Evolutionary conservation across 2,113 vertebrate species (phyloP).

Genomic region (Pachycephala philippinensis): DNA sequence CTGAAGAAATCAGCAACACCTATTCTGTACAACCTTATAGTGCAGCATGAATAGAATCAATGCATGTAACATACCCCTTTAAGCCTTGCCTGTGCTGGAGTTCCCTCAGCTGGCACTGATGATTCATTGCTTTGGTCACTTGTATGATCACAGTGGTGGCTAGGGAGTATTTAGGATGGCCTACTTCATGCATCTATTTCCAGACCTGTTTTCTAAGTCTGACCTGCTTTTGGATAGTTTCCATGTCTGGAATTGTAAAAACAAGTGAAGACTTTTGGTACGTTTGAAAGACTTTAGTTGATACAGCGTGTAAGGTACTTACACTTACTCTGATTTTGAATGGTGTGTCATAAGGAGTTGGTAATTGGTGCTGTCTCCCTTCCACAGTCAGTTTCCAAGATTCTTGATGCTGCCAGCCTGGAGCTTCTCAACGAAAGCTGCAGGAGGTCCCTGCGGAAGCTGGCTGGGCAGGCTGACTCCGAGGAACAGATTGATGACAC

Average conservation of each 20-base stretch:
- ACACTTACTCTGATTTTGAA: background rate
- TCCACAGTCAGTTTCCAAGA: conserved; percentile 82
- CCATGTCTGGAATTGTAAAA: background rate
- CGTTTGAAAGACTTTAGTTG: background rate
- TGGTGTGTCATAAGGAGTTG: background rate
- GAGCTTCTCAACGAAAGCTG: conserved; percentile 89
- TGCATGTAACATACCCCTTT: background rate
- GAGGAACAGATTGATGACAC: conserved; percentile 95
- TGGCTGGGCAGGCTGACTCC: conserved; percentile 85
- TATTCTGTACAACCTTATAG: background rate
- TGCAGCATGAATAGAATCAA: background rate
- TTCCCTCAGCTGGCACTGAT: background rate
- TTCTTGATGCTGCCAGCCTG: conserved; percentile 90
- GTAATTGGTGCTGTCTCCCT: background rate
- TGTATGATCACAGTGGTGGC: background rate
- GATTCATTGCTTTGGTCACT: background rate
- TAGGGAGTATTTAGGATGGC: background rate
- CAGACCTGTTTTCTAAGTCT: background rate
- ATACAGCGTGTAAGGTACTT: background rate
- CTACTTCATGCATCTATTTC: background rate
- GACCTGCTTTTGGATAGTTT: background rate
- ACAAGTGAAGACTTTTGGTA: background rate
- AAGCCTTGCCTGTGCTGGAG: background rate
- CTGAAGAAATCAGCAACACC: background rate
- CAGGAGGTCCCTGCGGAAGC: conserved; percentile 92